Base-by-base conservation (phyloP, 1,140 invertebrate species). In the Bombus balteatus region DNA sequence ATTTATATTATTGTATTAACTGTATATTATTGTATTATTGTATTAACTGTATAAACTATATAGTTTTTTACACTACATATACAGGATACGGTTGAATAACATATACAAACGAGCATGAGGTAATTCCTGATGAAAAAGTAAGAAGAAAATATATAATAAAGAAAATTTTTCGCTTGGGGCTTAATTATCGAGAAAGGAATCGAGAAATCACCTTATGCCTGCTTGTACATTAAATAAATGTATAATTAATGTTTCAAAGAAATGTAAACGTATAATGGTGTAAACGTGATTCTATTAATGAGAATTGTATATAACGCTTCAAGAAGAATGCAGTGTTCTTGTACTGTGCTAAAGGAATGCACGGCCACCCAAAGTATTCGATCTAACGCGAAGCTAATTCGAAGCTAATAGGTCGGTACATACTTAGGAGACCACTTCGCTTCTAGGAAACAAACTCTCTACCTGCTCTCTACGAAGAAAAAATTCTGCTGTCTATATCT, bases 391-490 rank as follows among this genome's bases (percentile, higher is more conserved):
- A 80, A 79, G 41, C 53, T 65, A 74, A 74, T 41, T 76, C 1
- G n/a, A 76, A 39, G 41, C 32, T 76, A 72, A 22, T 79, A 12
- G 59, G 59, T 71, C 47, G 39, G 37, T 39, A 43, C 41, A 37
- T 83, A 83, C 43, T 78, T 70, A 41, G 37, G 39, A 59, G 77
- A 78, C 65, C 65, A 34, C 25, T 59, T 37, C 41, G n/a, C 34
- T 83, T 78, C 74, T 39, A 78, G 28, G 82, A 78, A 83, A 57
- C n/a, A 34, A 83, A 34, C 10, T 43, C 9, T 83, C 65, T 83
- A 83, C 82, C 82, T 83, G 82, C 18, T 71, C 47, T 41, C 22
- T 41, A 41, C 43, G 8, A 68, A 66, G 28, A 34, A 53, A 34
- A 77, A 76, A 83, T 68, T 77, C 32, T 32, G 39, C 34, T 28